Evolutionary conservation across 2,113 vertebrate species (phyloP).

Genomic region (Tilapia sparmanii): DNA sequence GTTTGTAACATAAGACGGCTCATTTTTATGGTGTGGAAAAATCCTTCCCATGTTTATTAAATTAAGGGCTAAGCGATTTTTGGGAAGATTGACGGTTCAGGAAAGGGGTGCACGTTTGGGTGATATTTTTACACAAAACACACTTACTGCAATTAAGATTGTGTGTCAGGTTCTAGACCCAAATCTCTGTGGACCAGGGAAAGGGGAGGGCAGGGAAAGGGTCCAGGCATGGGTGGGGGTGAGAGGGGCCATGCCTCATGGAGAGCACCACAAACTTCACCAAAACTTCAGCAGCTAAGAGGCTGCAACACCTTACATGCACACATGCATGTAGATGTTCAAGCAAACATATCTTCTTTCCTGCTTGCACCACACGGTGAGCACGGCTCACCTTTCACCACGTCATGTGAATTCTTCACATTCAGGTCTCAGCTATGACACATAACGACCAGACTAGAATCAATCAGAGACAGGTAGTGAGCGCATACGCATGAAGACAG

Average conservation of each 20-base stretch:
- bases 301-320: slow-evolving; percentile 1
- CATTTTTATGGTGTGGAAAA: slow-evolving; percentile 60
- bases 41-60: slow-evolving; percentile 67
- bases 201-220: neutral
- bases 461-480: neutral
- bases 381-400: slow-evolving; percentile 16
- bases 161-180: slow-evolving; percentile 55
- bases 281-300: slow-evolving; percentile 47
- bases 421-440: slow-evolving; percentile 8
- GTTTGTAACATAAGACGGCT: slow-evolving; percentile 64
- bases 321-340: neutral
- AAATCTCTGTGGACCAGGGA: slow-evolving; percentile 36
- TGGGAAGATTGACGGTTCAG: slow-evolving; percentile 70
- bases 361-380: neutral
- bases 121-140: slow-evolving; percentile 80
- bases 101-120: slow-evolving; percentile 70
- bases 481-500: neutral
- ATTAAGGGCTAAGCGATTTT: slow-evolving; percentile 67
- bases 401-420: slow-evolving; percentile 39
- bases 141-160: slow-evolving; percentile 73
- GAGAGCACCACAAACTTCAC: slow-evolving; percentile 2
- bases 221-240: neutral
- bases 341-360: slow-evolving; percentile 41
- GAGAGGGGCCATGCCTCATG: neutral
- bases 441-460: neutral